phyloP scores from a whole-genome alignment of 2,797 vertebrate genomes.

The Pelodytes ibericus region DNA sequence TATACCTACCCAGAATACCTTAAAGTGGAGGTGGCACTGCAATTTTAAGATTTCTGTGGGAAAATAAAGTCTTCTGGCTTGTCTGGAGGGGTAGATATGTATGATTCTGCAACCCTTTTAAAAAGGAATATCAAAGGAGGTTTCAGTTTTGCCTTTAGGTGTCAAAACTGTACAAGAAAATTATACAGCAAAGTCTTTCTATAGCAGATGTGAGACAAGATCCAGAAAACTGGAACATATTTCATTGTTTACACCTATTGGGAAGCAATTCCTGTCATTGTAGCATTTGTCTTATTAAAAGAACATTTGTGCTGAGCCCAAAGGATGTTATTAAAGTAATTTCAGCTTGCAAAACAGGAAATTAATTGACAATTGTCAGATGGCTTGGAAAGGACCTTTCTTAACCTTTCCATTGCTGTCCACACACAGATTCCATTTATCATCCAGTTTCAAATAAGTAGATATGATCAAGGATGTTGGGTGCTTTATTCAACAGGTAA shows the following conservation, averaged over 20 bases:
- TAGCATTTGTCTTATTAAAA: slow-evolving; percentile 49
- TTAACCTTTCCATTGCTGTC: slow-evolving; percentile 26
- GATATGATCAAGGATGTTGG: no score
- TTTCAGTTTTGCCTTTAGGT: background rate
- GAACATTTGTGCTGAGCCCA: slow-evolving; percentile 46
- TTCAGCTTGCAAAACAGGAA: slow-evolving; percentile 42
- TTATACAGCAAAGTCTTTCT: slow-evolving; percentile 1
- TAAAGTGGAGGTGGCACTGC: no score
- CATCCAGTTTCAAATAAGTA: background rate
- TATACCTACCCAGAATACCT: no score
- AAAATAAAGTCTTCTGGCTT: no score
- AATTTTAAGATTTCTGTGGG: no score
- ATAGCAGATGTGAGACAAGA: slow-evolving; percentile 14
- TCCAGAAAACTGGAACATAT: slow-evolving; percentile 49
- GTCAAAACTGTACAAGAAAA: background rate
- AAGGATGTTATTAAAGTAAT: slow-evolving; percentile 54
- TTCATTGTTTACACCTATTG: slow-evolving; percentile 47
- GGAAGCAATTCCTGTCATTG: slow-evolving; percentile 40
- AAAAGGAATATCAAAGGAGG: background rate
- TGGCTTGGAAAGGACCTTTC: slow-evolving; percentile 19
- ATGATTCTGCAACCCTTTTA: no score
- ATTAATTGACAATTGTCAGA: slow-evolving; percentile 46
- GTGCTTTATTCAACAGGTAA: no score
- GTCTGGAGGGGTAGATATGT: no score
- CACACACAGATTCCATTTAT: background rate